Base-by-base conservation (phyloP, 2,113 vertebrate species). In the Greenwoodochromis staneri region DNA sequence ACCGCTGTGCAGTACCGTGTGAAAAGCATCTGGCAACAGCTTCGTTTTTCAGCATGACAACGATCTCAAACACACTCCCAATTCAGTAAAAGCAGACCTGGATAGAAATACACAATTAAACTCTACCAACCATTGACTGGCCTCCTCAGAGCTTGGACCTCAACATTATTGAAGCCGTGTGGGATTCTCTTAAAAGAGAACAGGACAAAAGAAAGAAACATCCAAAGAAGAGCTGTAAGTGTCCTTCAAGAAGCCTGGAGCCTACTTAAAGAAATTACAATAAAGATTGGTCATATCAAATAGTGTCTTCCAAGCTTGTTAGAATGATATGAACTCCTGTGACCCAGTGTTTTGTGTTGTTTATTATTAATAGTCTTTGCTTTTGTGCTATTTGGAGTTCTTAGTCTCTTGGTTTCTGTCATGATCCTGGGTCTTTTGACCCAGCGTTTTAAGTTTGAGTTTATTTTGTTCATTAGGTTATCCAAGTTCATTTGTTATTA, bases 141-240 rank as follows among this genome's bases (percentile, higher is more conserved):
- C 59, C 59, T 61, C 29, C 29, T 34, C 59, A 63, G 59, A 63
- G 2, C 59, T 34, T 19, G 29, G 59, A 63, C 16, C 29, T 34
- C 29, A 63, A 63, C 16, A 63, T 2, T 34, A 63, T 19, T 63
- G 59, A 63, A 36, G 59, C 6, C 0, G 4, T 0, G 9, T 63
- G 29, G 4, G 59, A 63, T 7, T 36, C 2, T 63, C 29, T 63
- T 36, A 63, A 63, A 61, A 19, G 16, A 11, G 29, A 63, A 63
- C 16, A 63, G 1, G 31, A 63, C 16, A 63, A 63, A 63, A 63
- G 1, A 17, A 63, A 0, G 59, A 0, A 63, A 36, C 16, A 34
- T 63, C 29, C 59, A 2, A 63, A 7, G 5, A 63, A 34, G 59
- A 63, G 29, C 16, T 0, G 2, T 3, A 61, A 63, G 29, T 19